These are phyloP conservation scores for Sebastolobus altivelis DNA, from an alignment of 2,797 vertebrate species.

Conservation along the genomic window DNA sequence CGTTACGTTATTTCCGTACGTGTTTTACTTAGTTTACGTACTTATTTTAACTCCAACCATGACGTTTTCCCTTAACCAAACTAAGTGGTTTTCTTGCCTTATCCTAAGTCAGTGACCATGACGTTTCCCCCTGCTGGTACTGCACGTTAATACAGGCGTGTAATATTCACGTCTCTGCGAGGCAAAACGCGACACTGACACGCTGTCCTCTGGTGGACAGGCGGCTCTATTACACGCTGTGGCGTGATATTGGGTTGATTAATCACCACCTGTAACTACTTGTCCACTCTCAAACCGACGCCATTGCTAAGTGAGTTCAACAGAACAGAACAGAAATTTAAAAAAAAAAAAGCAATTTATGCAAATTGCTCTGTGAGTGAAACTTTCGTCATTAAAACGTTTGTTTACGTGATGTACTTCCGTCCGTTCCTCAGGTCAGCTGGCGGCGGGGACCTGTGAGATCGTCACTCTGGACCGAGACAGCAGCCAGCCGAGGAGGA, in stretches of 20 bases:
- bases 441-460: conserved; percentile 94
- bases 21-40: too few species aligned
- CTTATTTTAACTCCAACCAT: too few species aligned
- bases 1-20: too few species aligned
- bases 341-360: not conserved
- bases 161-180: too few species aligned
- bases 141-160: too few species aligned
- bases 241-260: not conserved
- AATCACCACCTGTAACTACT: not conserved
- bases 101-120: too few species aligned
- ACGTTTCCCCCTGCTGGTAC: too few species aligned
- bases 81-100: too few species aligned
- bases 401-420: not conserved
- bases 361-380: not conserved
- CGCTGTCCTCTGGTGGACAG: too few species aligned
- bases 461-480: conserved; percentile 96
- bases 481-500: conserved; percentile 95
- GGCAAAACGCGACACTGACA: too few species aligned
- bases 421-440: conserved; percentile 86
- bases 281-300: not conserved
- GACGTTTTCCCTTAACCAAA: too few species aligned
- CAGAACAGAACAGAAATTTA: not conserved
- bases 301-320: not conserved
- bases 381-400: not conserved
- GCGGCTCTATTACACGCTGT: too few species aligned